Conservation (phyloP, 1,140 invertebrate species). For the Psix sp. region DNA sequence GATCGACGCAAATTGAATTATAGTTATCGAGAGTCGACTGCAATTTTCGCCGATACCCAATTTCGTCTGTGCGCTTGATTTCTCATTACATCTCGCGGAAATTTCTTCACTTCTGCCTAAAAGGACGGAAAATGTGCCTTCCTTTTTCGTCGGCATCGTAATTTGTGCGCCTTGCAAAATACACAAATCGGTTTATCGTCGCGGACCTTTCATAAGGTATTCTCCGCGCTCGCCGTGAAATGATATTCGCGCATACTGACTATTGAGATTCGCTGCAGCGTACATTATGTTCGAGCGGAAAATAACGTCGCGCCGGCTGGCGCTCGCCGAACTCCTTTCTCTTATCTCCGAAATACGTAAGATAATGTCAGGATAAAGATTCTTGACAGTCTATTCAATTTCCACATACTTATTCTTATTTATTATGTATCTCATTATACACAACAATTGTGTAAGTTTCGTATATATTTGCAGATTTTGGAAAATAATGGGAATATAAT, state of each 20-base stretch:
- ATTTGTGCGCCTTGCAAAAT: no score
- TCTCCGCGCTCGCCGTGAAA: conserved; percentile 33
- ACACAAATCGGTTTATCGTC: conserved; percentile 20
- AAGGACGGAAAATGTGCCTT: no score
- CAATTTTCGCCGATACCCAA: conserved; percentile 44
- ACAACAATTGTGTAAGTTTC: no score
- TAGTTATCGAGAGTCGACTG: conserved; percentile 28
- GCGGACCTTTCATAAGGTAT: conserved; percentile 31
- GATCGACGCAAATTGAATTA: conserved; percentile 52
- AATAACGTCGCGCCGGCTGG: conserved; percentile 47
- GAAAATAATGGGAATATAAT: no score
- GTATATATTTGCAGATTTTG: no score
- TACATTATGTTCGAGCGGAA: conserved; percentile 43
- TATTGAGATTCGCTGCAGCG: conserved; percentile 36
- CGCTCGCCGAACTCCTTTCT: conserved; percentile 13
- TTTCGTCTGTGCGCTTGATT: conserved; percentile 31
- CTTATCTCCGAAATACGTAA: conserved; percentile 18
- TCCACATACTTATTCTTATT: conserved; percentile 8
- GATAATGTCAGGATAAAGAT: conserved; percentile 25
- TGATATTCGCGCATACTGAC: conserved; percentile 34
- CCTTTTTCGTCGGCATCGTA: no score
- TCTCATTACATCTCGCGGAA: conserved; percentile 36
- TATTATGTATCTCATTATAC: conserved; percentile 11
- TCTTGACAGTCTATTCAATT: conserved; percentile 27
- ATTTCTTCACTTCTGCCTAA: no score